These are phyloP conservation scores for Melospiza melodia DNA, from an alignment of 2,113 vertebrate genomes.

Conservation along the genomic window DNA sequence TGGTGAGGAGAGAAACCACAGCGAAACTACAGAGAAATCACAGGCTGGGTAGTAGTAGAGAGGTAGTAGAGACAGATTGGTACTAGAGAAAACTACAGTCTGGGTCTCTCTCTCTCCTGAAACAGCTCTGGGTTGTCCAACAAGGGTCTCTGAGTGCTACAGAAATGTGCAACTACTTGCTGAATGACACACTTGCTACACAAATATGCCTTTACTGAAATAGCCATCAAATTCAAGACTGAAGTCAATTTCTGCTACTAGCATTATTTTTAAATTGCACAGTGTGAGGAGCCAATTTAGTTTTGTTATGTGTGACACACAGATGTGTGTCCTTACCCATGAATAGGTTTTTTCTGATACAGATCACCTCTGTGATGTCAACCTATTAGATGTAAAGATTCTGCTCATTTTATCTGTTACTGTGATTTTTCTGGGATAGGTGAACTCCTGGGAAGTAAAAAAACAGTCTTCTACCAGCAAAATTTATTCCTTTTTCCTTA, in stretches of 20 bases:
- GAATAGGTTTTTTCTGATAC: background rate
- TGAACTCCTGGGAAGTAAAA: background rate
- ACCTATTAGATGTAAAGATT: background rate
- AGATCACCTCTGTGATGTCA: background rate
- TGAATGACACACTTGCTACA: background rate
- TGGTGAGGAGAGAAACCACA: background rate
- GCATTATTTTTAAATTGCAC: background rate
- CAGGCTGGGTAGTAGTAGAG: background rate
- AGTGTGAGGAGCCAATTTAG: background rate
- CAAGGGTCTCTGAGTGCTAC: background rate
- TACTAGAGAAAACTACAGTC: background rate
- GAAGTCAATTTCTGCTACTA: background rate
- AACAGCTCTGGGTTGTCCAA: background rate
- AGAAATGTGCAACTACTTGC: background rate
- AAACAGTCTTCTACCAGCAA: background rate
- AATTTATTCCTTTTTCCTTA: background rate
- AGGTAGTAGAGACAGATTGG: background rate
- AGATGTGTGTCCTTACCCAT: background rate
- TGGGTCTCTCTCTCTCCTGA: background rate
- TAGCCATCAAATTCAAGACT: background rate
- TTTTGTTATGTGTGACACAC: background rate
- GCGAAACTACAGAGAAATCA: background rate
- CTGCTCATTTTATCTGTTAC: background rate
- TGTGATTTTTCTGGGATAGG: background rate
- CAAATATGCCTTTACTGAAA: background rate